Conservation (phyloP, 2,797 vertebrate genomes). For the Alfaro cultratus region DNA sequence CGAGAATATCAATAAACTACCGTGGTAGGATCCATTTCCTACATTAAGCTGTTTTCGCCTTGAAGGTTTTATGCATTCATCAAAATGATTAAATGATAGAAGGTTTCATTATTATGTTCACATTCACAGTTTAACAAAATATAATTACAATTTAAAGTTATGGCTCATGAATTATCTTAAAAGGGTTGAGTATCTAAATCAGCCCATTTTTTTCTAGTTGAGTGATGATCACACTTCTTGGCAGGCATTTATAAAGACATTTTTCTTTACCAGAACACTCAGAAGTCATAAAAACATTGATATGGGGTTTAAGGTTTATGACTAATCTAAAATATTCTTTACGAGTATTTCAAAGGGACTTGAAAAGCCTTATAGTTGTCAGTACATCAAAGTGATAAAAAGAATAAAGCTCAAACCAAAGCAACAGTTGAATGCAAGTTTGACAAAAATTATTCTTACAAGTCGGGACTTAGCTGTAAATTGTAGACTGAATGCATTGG, state of each 20-base stretch:
- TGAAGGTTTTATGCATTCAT: background rate
- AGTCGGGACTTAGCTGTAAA: conserved; percentile 35
- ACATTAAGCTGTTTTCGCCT: background rate
- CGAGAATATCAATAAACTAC: background rate
- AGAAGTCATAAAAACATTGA: background rate
- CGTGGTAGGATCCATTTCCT: background rate
- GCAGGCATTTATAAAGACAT: background rate
- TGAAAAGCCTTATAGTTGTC: background rate
- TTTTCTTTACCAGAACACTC: background rate
- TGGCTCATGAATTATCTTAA: background rate
- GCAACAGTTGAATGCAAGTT: background rate
- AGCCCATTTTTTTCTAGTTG: background rate
- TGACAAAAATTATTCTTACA: background rate
- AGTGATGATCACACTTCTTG: background rate
- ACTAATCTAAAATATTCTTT: background rate
- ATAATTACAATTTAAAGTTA: background rate
- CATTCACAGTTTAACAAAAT: background rate
- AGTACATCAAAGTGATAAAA: background rate
- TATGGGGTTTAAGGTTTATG: background rate
- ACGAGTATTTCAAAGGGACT: background rate
- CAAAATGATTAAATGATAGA: background rate
- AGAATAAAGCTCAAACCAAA: background rate
- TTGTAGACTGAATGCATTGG: conserved; percentile 33
- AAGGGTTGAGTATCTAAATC: background rate
- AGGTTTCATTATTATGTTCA: no score